Evolutionary conservation across 2,113 vertebrate species (phyloP), one percentile per base, ranked within the genome.

Genomic region (Pogona vitticeps): DNA sequence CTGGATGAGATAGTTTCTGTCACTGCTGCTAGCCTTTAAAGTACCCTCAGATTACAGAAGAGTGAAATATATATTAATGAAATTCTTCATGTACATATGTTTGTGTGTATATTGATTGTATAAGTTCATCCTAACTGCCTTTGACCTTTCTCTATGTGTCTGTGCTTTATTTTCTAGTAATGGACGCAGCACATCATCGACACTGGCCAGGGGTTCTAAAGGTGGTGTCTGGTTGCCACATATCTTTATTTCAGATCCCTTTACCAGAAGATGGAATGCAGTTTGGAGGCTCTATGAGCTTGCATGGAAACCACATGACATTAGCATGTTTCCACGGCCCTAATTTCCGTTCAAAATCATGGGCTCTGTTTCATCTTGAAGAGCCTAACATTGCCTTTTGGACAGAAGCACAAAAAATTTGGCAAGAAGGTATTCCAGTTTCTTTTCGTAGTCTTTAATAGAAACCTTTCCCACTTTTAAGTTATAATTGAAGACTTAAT

Each of bases 321-420:
- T 94, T 99, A 90, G 98, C 98, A 91, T 99, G 98, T 95, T 99
- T 99, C 91, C 99, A 99, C 56, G 98, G 99, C 28, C 98, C 98
- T 46, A 99, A 99, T 94, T 99, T 99, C 93, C 98, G 99, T 84
- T 98, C 98, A 93, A 99, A 99, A 94, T 99, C 98, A 0, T 99
- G 98, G 98, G 98, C 98, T 36, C 95, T 99, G 75, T 99, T 99
- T 96, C 99, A 99, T 92, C 96, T 99, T 89, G 98, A 99, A 93
- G 98, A 99, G 94, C 98, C 98, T 90, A 99, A 99, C 95, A 99
- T 99, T 89, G 98, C 98, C 40, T 99, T 99, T 96, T 99, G 98
- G 98, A 99, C 99, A 0, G 99, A 99, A 97, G 99, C 99, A 9
- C 98, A 99, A 96, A 99, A 99, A 96, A 98, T 99, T 93, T 98